Evolutionary conservation across 2,113 vertebrate species (phyloP).

Genomic region (Guaruba guarouba): DNA sequence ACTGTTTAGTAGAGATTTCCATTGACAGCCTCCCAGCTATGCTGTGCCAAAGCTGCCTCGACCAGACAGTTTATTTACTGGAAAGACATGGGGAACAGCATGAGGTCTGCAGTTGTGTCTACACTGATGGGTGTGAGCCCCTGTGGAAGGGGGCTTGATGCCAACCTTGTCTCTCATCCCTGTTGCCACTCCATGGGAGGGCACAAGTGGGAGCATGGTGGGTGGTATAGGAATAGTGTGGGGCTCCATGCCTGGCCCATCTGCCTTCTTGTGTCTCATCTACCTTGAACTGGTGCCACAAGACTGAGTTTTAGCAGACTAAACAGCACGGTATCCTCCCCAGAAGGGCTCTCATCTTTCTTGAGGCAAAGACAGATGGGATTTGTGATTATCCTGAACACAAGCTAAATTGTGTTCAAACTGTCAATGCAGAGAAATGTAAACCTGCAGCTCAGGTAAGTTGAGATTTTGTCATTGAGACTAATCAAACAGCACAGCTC

Average conservation of each 20-base stretch:
- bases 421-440: not conserved
- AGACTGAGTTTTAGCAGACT: not conserved
- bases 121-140: not conserved
- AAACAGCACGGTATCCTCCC: not conserved
- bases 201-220: fast-evolving
- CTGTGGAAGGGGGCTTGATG: not conserved
- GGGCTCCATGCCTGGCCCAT: not conserved
- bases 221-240: not conserved
- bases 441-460: constrained; percentile 2
- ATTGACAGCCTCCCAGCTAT: not conserved
- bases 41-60: not conserved
- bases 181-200: not conserved
- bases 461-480: constrained; percentile 23
- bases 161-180: not conserved
- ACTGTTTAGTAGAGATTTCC: not conserved
- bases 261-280: not conserved
- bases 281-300: not conserved
- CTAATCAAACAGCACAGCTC: constrained; percentile 37
- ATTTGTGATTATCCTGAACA: constrained; percentile 7
- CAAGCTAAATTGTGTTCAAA: not conserved
- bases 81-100: not conserved
- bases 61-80: not conserved
- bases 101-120: not conserved
- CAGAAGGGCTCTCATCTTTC: not conserved
- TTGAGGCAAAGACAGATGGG: not conserved